phyloP scores from a whole-genome alignment of 2,888 invertebrate genomes.

The Charanyca ferruginea region DNA sequence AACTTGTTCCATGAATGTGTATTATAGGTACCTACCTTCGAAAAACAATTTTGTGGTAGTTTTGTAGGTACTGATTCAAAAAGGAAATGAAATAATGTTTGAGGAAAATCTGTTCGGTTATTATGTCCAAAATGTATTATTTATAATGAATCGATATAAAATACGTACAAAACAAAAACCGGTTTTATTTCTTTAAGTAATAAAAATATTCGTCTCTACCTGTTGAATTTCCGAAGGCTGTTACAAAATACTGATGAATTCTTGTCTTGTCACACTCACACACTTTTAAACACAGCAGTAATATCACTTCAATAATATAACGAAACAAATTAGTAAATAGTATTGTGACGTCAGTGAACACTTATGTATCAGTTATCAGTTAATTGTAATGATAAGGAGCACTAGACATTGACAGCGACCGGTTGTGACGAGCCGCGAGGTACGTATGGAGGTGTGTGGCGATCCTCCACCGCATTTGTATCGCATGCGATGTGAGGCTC shows the following conservation, averaged over 20 bases:
- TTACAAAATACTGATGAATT: slow-evolving; percentile 36
- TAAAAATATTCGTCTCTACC: slow-evolving; percentile 36
- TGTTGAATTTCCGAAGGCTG: slow-evolving; percentile 45
- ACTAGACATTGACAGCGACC: slow-evolving; percentile 70
- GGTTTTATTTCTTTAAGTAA: slow-evolving; percentile 4
- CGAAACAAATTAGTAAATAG: slow-evolving; percentile 36
- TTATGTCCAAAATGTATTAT: background rate
- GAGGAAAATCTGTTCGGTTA: slow-evolving; percentile 27
- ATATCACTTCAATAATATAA: slow-evolving; percentile 45
- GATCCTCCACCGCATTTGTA: slow-evolving; percentile 69
- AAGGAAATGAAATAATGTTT: background rate
- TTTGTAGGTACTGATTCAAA: background rate
- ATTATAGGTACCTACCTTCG: background rate
- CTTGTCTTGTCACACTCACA: slow-evolving; percentile 33
- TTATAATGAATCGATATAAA: slow-evolving; percentile 1
- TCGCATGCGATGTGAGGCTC: slow-evolving; percentile 66
- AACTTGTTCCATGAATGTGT: slow-evolving; percentile 7
- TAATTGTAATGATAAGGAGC: slow-evolving; percentile 77
- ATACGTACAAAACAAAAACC: background rate
- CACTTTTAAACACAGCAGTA: slow-evolving; percentile 37
- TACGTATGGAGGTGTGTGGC: slow-evolving; percentile 80
- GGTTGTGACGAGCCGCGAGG: slow-evolving; percentile 68
- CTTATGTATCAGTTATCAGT: slow-evolving; percentile 78
- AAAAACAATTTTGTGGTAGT: background rate
- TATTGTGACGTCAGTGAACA: slow-evolving; percentile 71